Conservation (phyloP, 2,888 invertebrate species). For the Galerucella pusilla region DNA sequence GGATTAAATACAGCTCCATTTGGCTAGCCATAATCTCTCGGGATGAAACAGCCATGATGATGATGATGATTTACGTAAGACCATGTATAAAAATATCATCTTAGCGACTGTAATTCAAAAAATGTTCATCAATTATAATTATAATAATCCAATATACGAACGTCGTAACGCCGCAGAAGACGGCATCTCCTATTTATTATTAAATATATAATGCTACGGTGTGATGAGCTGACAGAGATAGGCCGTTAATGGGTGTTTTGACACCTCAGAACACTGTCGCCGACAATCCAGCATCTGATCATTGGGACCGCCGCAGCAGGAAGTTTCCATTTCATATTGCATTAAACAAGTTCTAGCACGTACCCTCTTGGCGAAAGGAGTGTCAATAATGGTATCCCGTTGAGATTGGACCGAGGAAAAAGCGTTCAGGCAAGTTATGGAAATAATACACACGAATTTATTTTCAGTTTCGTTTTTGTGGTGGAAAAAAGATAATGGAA, state of each 20-base stretch:
- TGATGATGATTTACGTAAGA: too few species aligned
- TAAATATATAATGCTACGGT: conserved; percentile 29
- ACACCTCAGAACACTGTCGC: conserved; percentile 31
- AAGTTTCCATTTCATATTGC: conserved; percentile 33
- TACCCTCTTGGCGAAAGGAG: background rate
- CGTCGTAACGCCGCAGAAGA: background rate
- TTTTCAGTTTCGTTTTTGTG: background rate
- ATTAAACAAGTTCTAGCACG: conserved; percentile 32
- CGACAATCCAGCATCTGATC: conserved; percentile 22
- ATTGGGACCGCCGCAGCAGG: conserved; percentile 31
- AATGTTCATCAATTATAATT: background rate
- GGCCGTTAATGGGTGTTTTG: conserved; percentile 32
- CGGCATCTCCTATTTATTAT: background rate
- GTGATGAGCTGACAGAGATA: conserved; percentile 31
- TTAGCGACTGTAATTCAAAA: too few species aligned
- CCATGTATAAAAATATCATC: too few species aligned
- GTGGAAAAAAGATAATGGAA: background rate
- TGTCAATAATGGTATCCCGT: conserved; percentile 17
- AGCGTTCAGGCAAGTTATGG: background rate
- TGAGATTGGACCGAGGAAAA: conserved; percentile 11
- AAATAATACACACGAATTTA: background rate
- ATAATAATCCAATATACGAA: background rate
- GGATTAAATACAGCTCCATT: too few species aligned
- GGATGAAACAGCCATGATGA: too few species aligned
- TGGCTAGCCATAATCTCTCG: too few species aligned